A percentile compares a stretch with the other conserved stretches of the same genome.
phyloP scores from a whole-genome alignment of 2,113 vertebrate species.

The Spea multiplicata region DNA sequence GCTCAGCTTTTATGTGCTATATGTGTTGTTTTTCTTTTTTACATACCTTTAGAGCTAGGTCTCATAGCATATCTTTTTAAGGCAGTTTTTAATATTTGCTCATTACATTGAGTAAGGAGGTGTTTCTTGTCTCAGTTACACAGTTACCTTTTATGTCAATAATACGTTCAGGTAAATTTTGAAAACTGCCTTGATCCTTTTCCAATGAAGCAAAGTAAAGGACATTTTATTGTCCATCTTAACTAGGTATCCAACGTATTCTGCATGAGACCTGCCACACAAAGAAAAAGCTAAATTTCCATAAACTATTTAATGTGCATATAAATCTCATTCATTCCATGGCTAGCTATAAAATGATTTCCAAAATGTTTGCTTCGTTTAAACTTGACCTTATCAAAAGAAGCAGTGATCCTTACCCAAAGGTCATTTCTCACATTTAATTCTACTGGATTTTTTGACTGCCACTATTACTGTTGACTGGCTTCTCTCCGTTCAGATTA shows the following conservation, averaged over 20 bases:
- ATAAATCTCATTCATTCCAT: background rate
- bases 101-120: no score
- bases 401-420: slow-evolving; percentile 2
- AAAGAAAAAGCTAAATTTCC: background rate
- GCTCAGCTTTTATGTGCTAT: no score
- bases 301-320: background rate
- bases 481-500: background rate
- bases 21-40: no score
- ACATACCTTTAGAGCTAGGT: no score
- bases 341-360: background rate
- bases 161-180: no score
- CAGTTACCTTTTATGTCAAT: no score
- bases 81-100: no score
- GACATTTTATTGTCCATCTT: background rate
- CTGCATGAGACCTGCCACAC: background rate
- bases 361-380: background rate
- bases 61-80: no score
- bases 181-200: no score
- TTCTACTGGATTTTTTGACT: slow-evolving; percentile 22
- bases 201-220: no score
- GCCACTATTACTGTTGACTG: background rate
- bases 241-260: background rate
- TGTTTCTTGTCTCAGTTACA: no score
- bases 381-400: slow-evolving; percentile 13
- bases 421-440: slow-evolving; percentile 23